phyloP scores from a whole-genome alignment of 1,140 invertebrate species.

The Hylaeus volcanicus region DNA sequence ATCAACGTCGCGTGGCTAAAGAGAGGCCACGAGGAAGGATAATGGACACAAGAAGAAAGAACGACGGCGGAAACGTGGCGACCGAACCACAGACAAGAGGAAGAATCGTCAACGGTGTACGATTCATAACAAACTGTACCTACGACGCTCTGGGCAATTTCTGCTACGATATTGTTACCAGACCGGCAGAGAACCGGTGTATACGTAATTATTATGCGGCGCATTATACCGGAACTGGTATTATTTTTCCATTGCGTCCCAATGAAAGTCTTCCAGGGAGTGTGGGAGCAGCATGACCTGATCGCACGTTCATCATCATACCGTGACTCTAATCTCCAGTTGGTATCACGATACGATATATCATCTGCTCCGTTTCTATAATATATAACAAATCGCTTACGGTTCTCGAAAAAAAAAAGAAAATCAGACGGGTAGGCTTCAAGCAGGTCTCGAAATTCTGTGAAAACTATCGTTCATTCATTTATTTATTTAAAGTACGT shows the following conservation, averaged over 20 bases:
- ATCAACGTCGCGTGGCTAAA: slow-evolving; percentile 40
- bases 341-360: slow-evolving; percentile 22
- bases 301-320: slow-evolving; percentile 42
- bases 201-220: slow-evolving; percentile 46
- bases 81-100: slow-evolving; percentile 26
- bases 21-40: slow-evolving; percentile 3
- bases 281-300: slow-evolving; percentile 65
- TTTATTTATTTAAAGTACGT: too few relatives aligned
- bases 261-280: slow-evolving; percentile 38
- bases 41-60: slow-evolving; percentile 31
- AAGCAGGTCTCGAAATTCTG: neutral
- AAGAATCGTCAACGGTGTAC: slow-evolving; percentile 13
- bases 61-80: slow-evolving; percentile 25
- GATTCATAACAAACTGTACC: slow-evolving; percentile 26
- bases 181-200: slow-evolving; percentile 40
- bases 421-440: neutral
- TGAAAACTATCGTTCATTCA: too few relatives aligned
- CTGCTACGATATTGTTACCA: slow-evolving; percentile 42
- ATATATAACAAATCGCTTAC: neutral
- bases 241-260: slow-evolving; percentile 36
- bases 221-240: slow-evolving; percentile 41
- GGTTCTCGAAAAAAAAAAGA: neutral
- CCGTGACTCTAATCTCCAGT: slow-evolving; percentile 10
- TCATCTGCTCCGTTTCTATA: slow-evolving; percentile 2
- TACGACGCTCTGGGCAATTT: slow-evolving; percentile 6